These are phyloP conservation scores for Myiagra hebetior DNA, from an alignment of 2,113 vertebrate genomes.

Conservation along the genomic window DNA sequence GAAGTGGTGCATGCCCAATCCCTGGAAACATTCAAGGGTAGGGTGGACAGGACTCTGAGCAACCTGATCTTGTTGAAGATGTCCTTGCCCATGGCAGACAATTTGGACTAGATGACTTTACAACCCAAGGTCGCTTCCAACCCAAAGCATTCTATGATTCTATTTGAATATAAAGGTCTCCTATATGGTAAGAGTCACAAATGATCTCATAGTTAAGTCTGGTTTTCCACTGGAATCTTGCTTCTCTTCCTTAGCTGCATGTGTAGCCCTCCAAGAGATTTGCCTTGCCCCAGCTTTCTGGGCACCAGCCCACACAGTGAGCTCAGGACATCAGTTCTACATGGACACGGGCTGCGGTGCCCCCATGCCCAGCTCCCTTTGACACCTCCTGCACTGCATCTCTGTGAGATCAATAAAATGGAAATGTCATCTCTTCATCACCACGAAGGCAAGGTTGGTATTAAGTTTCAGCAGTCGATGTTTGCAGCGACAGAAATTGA, in stretches of 20 bases:
- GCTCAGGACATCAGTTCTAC: fast-evolving
- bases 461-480: constrained; percentile 46
- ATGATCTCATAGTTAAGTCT: neutral
- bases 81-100: neutral
- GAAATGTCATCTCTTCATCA: constrained; percentile 57
- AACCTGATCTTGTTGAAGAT: neutral
- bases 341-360: fast-evolving
- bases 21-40: neutral
- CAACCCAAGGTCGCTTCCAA: neutral
- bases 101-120: neutral
- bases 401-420: constrained; percentile 38
- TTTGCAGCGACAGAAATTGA: constrained; percentile 52
- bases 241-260: neutral
- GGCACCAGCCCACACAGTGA: fast-evolving
- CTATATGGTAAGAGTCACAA: neutral
- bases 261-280: neutral
- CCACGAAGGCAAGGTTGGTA: neutral
- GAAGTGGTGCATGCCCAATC: neutral
- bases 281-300: neutral
- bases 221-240: neutral
- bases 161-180: neutral
- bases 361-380: neutral
- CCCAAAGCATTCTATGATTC: neutral
- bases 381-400: neutral
- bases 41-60: neutral